Conservation (phyloP, 2,113 vertebrate species). For the Lophius piscatorius region DNA sequence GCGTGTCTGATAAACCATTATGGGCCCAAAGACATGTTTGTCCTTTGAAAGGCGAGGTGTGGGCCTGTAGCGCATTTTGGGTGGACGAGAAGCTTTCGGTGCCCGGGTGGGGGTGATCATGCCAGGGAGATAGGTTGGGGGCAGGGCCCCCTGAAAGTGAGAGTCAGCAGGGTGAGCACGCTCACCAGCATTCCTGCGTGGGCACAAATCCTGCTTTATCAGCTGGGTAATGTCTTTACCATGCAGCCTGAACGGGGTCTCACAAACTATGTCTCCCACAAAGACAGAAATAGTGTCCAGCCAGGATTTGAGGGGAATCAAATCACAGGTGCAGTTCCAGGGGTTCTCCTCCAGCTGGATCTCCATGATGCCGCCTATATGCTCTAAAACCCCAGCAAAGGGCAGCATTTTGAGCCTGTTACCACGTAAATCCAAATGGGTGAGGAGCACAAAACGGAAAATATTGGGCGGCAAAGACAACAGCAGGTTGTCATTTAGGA, state of each 20-base stretch:
- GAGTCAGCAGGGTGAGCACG: conserved; percentile 86
- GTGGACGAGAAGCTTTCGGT: conserved; percentile 91
- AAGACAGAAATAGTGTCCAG: conserved; percentile 96
- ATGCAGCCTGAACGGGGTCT: conserved; percentile 94
- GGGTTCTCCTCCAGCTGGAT: conserved; percentile 98
- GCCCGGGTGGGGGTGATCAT: conserved; percentile 84
- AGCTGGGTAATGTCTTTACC: conserved; percentile 97
- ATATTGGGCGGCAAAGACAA: conserved; percentile 93
- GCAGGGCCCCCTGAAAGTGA: conserved; percentile 79
- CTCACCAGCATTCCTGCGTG: conserved; percentile 87
- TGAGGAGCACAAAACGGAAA: conserved; percentile 96
- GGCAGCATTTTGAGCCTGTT: conserved; percentile 95
- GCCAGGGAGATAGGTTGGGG: conserved; percentile 86
- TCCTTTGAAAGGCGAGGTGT: conserved; percentile 92
- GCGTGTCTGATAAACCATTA: conserved; percentile 98
- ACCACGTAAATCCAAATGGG: conserved; percentile 95
- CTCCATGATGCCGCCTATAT: conserved; percentile 98
- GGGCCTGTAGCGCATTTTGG: conserved; percentile 92
- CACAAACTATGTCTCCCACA: conserved; percentile 95
- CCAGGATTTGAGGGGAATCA: conserved; percentile 96
- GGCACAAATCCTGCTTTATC: conserved; percentile 95
- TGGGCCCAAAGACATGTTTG: conserved; percentile 95
- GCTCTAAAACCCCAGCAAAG: conserved; percentile 95
- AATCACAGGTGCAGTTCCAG: conserved; percentile 97
- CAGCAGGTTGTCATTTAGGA: conserved; percentile 98